Evolutionary conservation across 2,113 vertebrate genomes (phyloP), one percentile per base, ranked within the genome.

Genomic region (Marmota monax): DNA sequence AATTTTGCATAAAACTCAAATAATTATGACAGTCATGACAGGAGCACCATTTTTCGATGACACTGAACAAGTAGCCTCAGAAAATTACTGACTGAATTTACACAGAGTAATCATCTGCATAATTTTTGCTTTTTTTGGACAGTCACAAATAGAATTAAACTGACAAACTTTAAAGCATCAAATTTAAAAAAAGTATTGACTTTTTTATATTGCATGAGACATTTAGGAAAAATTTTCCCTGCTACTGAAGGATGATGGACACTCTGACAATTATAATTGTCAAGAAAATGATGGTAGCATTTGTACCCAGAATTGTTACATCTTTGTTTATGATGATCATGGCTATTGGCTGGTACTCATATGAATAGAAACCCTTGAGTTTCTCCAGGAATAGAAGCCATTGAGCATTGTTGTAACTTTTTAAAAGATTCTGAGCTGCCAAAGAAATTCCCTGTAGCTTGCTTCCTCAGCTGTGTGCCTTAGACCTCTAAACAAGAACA

Each of bases 31-130:
- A 95, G 70, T 20, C 13, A 27, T 86, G 83, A 86, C 20, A 96
- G 69, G 12, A 56, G 45, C 20, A 78, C 27, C 7, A 20, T 82
- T 82, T 88, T 83, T 70, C 69, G 22, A 67, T 92, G 53, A 83
- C 39, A 84, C 14, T 56, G 39, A 91, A 84, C 37, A 85, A 96
- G 12, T 94, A 32, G 9, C 39, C 61, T 85, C 37, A 61, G 74
- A 96, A 93, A 89, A 96, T 58, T 86, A 78, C 63, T 89, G 78
- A 34, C 86, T 85, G 72, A 61, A 83, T 88, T 95, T 86, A 91
- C 20, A 91, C 27, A 94, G 25, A 93, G 63, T 79, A 95, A 92
- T 93, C 53, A 96, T 88, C 63, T 79, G 65, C 8, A 22, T 88
- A 67, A 61, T 76, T 92, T 95, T 92, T 78, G 1, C 5, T 4